Base-by-base conservation (phyloP, 2,113 vertebrate genomes). In the Leucopternis melanops region DNA sequence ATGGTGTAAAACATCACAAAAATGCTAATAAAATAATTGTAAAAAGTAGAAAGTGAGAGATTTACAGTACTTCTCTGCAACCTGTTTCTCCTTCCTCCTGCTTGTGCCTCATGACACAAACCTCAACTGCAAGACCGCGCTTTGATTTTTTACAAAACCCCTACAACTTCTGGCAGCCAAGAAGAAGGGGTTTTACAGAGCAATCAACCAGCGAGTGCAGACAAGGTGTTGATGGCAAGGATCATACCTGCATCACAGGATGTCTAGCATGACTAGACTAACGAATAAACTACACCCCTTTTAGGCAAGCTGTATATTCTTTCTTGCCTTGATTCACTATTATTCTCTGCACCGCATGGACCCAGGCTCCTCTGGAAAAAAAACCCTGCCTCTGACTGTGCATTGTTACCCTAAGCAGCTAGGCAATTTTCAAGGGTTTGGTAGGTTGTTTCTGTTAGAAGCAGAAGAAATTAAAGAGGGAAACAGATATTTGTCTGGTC, bases 321-420 rank as follows among this genome's bases (percentile, higher is more conserved):
- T 94, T 81, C 69, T 50, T 84, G 17, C 50, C 77, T 92, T 95
- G 91, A 94, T 95, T 94, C 55, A 50, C 88, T 83, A 91, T 92
- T 95, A 91, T 95, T 66, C 63, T 78, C 72, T 55, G 29, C 86
- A 50, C 86, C 31, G 20, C 95, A 84, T 47, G 86, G 84, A 81
- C 69, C 49, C 55, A 7, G 23, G 16, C 18, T n/a, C n/a, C 50
- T 55, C 61, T 67, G 47, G 36, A 32, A 59, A 49, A 75, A 84
- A 88, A 63, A 16, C 4, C 4, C 13, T 94, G 45, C 55, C 25
- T 81, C 86, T 78, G 50, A 50, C 88, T 88, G 59, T 81, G 83
- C 75, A 86, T 91, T 91, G 88, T 91, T 59, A 90, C 40, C 34
- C 42, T 65, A 67, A 65, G 25, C 29, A 69, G 29, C 38, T 61